These are phyloP conservation scores for Coenonympha glycerion DNA, from an alignment of 2,888 invertebrate genomes.

Conservation along the genomic window DNA sequence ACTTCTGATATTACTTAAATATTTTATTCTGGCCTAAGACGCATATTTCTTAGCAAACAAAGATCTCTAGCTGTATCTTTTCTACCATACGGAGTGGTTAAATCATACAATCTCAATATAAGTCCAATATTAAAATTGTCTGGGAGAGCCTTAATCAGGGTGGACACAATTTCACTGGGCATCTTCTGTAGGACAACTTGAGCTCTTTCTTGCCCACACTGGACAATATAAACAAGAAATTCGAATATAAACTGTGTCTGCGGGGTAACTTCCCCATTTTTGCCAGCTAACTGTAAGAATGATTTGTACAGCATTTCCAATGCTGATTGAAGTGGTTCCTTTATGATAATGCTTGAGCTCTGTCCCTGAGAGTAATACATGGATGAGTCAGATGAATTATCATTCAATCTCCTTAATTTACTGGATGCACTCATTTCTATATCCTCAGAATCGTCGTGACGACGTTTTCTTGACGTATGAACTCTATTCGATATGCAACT, in stretches of 20 bases:
- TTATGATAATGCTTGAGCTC: conserved; percentile 56
- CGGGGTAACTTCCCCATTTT: conserved; percentile 86
- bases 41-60: conserved; percentile 89
- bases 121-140: conserved; percentile 84
- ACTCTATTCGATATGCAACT: conserved; percentile 66
- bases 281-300: conserved; percentile 81
- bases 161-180: conserved; percentile 85
- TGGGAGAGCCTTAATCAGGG: conserved; percentile 86
- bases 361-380: conserved; percentile 68
- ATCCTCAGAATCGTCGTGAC: conserved; percentile 78
- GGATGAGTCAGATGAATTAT: conserved; percentile 76
- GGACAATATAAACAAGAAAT: conserved; percentile 83
- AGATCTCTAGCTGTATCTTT: conserved; percentile 91
- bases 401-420: conserved; percentile 79
- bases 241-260: conserved; percentile 89
- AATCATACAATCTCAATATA: conserved; percentile 86
- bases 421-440: conserved; percentile 76
- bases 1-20: background rate
- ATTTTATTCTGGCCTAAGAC: conserved; percentile 74
- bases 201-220: conserved; percentile 84
- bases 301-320: conserved; percentile 82
- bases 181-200: conserved; percentile 83
- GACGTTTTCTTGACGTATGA: conserved; percentile 74
- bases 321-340: conserved; percentile 79
- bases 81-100: conserved; percentile 83